These are phyloP conservation scores for Cephus runcator DNA, from an alignment of 2,888 invertebrate genomes.

Conservation along the genomic window DNA sequence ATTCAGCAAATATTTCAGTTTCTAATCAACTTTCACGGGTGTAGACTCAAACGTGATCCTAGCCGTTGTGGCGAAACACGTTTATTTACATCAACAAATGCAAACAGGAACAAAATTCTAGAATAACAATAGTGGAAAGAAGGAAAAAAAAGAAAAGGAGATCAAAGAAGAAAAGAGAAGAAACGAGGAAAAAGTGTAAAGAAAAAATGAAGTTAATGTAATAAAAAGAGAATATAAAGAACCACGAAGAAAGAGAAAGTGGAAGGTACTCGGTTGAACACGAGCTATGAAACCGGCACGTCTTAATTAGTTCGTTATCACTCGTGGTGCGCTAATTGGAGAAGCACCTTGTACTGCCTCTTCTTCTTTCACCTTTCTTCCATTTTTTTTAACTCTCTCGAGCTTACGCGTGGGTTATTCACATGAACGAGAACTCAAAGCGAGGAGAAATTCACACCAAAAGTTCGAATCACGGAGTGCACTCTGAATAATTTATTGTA, in stretches of 20 bases:
- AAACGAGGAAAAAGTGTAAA: not conserved
- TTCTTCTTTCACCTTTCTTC: not conserved
- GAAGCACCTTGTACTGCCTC: conserved; percentile 8
- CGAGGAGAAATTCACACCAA: not conserved
- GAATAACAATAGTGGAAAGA: not conserved
- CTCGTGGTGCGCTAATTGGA: conserved; percentile 17
- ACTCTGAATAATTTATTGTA: not conserved
- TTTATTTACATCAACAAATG: not conserved
- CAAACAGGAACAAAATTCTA: not conserved
- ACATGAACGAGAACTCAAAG: not conserved
- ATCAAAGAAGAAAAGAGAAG: not conserved
- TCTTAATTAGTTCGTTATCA: conserved; percentile 36
- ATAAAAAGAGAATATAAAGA: not conserved
- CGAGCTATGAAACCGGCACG: not conserved
- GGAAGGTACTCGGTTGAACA: not conserved
- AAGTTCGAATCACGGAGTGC: not conserved
- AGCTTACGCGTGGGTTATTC: not conserved
- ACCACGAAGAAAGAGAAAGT: not conserved
- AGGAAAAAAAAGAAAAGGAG: not conserved
- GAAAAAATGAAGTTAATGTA: not conserved
- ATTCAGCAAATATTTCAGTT: not conserved
- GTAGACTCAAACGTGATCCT: not conserved
- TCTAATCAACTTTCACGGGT: not conserved
- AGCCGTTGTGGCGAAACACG: not conserved
- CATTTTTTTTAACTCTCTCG: not conserved